Conservation (phyloP, 2,113 vertebrate genomes). For the Varanus komodoensis region DNA sequence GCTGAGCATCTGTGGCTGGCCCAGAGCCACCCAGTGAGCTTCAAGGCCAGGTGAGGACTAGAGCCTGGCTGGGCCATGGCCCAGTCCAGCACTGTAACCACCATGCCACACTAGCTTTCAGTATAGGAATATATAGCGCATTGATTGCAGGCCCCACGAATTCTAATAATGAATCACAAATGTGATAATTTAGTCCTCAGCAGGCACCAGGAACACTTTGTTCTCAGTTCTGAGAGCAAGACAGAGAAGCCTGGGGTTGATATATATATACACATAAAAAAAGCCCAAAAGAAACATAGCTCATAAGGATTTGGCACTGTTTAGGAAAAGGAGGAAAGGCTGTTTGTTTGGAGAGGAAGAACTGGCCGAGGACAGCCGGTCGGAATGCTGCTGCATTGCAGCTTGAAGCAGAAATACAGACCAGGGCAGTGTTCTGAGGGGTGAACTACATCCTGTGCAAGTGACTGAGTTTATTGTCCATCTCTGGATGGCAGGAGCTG, state of each 20-base stretch:
- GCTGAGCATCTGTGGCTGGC: no score
- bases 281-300: not conserved
- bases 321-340: constrained; percentile 52
- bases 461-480: constrained; percentile 27
- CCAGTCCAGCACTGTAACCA: no score
- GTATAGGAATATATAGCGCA: not conserved
- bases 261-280: no score
- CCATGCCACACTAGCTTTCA: no score
- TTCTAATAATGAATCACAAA: constrained; percentile 8
- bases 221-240: not conserved
- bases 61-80: no score
- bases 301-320: constrained; percentile 2
- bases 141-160: not conserved
- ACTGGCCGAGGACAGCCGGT: constrained; percentile 41
- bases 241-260: not conserved
- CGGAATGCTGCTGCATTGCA: constrained; percentile 37
- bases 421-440: constrained; percentile 13
- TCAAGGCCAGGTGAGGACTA: no score
- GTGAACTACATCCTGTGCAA: constrained; percentile 54
- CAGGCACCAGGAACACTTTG: not conserved
- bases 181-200: not conserved
- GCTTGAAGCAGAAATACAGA: constrained; percentile 23
- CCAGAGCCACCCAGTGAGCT: no score
- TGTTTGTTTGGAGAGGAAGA: constrained; percentile 44
- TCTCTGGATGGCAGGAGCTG: constrained; percentile 35